phyloP scores from a whole-genome alignment of 2,888 invertebrate species.

The Dryomyza anilis region DNA sequence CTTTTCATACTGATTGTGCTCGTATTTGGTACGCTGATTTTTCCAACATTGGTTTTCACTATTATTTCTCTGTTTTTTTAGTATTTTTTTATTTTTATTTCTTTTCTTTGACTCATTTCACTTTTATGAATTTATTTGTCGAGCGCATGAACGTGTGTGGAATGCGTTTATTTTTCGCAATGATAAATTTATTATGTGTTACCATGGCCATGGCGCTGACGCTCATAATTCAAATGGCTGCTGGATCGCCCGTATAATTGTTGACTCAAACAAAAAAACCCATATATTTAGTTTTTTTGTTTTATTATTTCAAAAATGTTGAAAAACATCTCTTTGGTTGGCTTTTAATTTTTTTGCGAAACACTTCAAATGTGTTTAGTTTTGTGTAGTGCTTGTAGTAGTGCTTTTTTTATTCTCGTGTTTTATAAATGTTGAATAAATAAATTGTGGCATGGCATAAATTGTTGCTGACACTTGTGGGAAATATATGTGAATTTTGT shows the following conservation, averaged over 20 bases:
- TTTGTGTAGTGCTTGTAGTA: background rate
- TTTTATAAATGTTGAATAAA: background rate
- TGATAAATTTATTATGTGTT: constrained; percentile 32
- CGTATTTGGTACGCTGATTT: no score
- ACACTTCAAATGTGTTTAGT: background rate
- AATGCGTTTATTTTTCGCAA: constrained; percentile 25
- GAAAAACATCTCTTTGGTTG: no score
- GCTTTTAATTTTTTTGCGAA: background rate
- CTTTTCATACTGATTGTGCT: no score
- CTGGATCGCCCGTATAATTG: background rate
- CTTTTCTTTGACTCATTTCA: background rate
- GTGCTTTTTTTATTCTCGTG: background rate
- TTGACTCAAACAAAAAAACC: constrained; percentile 2
- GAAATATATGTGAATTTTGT: background rate
- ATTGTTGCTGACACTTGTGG: constrained; percentile 2
- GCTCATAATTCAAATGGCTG: background rate
- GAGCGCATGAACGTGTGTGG: background rate
- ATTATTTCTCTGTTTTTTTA: no score
- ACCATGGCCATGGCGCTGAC: constrained; percentile 14
- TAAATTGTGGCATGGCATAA: background rate
- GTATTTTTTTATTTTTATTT: no score
- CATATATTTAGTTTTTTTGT: background rate
- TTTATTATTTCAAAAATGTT: background rate
- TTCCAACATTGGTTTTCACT: no score
- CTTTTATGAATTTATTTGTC: constrained; percentile 12